Base-by-base conservation (phyloP, 92 coral and sea anemone species). In the Montipora capitata region DNA sequence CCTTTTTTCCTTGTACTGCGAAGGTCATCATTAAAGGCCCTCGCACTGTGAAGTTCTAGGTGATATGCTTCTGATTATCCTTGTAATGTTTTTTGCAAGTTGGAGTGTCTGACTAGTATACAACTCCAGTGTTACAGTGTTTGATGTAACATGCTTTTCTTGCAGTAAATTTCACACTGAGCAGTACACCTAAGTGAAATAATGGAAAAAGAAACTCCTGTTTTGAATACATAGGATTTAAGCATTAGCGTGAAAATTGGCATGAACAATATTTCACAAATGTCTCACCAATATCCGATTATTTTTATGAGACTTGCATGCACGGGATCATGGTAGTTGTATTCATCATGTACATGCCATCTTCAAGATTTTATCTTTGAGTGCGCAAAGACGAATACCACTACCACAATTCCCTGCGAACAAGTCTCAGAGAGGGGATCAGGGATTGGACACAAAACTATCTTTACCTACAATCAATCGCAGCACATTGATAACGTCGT, bases 201-300 rank as follows among this genome's bases (percentile, higher is more conserved):
- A 52, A 45, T 44, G 52, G 62, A 45, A 57, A 82, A 69, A 69
- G 42, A n/a, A 72, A 69, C 64, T 77, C 86, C 58, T 65, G 48
- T 44, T 69, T 69, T 68, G 78, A 82, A 13, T 57, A 57, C 63
- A 57, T 57, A 57, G 63, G 64, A 58, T 58, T 58, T 58, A 58
- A 58, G 64, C 64, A 9, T 58, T 58, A 58, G 64, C 64, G 0
- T 58, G 64, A 58, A 58, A 58, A 58, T 58, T 13, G 64, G 64
- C 64, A 58, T 10, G 64, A 58, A 58, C 13, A 58, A 58, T 58
- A 58, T 58, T 58, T 58, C 64, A 58, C 64, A 58, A 58, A 10
- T 58, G 64, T 58, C 64, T 58, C 64, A 15, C 13, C 14, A 58
- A 58, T 58, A 3, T 13, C 15, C 64, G 13, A 58, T 2, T 58